Evolutionary conservation across 2,113 vertebrate species (phyloP), one percentile per base, ranked within the genome.

Genomic region (Heterotilapia buettikoferi): DNA sequence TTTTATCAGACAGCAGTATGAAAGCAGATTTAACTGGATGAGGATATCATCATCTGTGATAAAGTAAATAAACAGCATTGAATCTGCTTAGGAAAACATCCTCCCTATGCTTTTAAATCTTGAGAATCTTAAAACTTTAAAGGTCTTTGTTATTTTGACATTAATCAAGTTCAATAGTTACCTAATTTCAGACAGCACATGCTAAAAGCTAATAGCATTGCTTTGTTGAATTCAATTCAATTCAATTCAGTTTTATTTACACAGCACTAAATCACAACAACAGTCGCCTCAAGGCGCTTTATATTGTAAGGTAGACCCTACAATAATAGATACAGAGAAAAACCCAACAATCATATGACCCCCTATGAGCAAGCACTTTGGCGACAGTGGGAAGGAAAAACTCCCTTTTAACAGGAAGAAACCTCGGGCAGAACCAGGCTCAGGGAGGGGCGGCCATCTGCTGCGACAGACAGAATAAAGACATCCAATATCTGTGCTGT

Each of bases 351-450:
- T 33, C 59, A 61, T 10, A 61, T 18, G 57, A 33, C 3, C 57
- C 16, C 29, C 29, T 61, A 10, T 61, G 9, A 61, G 5, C 3
- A 33, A 54, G 5, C 29, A 61, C 9, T 33, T 61, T 61, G 29
- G 29, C n/a, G n/a, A n/a, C n/a, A n/a, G n/a, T 33, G 16, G 29
- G 16, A 61, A 61, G 57, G 57, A 33, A 19, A 63, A 61, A 38
- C 9, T 38, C 36, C 36, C 36, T 9, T 38, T 9, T 4, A 38
- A 61, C 26, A 61, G 57, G 57, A 61, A 31, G 57, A 61, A 1
- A 61, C 26, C 26, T 31, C 5, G 3, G 0, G 14, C 14, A 61
- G 57, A 33, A 33, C 9, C 29, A 61, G 57, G 29, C 16, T 33
- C 57, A 61, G 8, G 8, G 57, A 61, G 26, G 14, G 57, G 57